Conservation (phyloP, 2,797 vertebrate genomes). For the Lutjanus argentimaculatus region DNA sequence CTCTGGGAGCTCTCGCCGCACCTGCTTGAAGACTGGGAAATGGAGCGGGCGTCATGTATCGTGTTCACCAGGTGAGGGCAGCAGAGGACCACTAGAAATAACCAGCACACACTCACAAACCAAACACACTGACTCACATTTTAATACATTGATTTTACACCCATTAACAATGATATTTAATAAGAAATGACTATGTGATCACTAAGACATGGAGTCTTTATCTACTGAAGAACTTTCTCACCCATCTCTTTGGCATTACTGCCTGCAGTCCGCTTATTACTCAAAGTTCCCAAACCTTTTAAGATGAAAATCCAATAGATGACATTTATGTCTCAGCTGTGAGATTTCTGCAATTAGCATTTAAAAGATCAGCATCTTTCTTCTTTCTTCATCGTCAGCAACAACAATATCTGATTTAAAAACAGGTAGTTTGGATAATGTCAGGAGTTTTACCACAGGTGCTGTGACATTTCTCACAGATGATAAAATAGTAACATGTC, state of each 20-base stretch:
- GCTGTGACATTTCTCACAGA: background rate
- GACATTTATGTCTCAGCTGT: constrained; percentile 1
- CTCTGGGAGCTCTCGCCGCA: constrained; percentile 93
- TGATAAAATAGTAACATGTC: background rate
- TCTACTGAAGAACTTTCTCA: background rate
- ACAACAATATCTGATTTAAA: background rate
- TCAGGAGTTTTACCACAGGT: background rate
- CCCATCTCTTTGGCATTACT: background rate
- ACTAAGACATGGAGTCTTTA: background rate
- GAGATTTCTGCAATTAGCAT: background rate
- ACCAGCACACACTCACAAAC: background rate
- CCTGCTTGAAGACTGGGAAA: constrained; percentile 96
- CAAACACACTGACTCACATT: background rate
- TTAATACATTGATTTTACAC: background rate
- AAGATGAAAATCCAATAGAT: constrained; percentile 11
- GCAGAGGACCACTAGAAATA: constrained; percentile 47
- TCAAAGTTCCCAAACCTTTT: background rate
- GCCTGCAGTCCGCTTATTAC: background rate
- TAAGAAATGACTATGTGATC: background rate
- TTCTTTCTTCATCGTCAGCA: background rate
- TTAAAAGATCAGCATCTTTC: constrained; percentile 4
- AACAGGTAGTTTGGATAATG: background rate
- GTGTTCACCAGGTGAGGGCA: constrained; percentile 95
- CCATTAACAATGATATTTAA: background rate
- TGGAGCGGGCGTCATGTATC: constrained; percentile 97